Percentiles rank a stretch among this genome's conserved stretches.
These are phyloP conservation scores for Malurus leucopterus DNA, from an alignment of 2,797 vertebrate genomes.

Conservation along the genomic window DNA sequence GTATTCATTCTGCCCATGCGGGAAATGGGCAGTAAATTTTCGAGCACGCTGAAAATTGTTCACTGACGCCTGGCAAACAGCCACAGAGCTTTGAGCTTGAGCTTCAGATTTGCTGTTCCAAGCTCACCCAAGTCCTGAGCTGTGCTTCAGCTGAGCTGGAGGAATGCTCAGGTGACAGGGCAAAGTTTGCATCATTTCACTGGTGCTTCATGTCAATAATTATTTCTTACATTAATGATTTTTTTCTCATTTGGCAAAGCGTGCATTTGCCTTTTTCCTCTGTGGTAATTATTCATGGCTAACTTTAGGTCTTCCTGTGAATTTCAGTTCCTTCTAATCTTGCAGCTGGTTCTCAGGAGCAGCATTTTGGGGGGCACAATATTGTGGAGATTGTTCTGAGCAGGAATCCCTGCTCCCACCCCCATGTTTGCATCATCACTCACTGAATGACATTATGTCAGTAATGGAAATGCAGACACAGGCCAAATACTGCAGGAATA, in stretches of 20 bases:
- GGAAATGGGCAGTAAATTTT: constrained; percentile 18
- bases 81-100: background rate
- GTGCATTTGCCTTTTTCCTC: background rate
- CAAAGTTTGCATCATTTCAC: background rate
- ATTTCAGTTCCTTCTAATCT: background rate
- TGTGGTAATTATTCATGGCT: background rate
- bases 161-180: background rate
- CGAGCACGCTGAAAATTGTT: background rate
- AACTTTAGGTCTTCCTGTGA: background rate
- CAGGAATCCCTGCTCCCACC: background rate
- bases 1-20: constrained; percentile 10
- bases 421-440: background rate
- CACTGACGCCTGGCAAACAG: background rate
- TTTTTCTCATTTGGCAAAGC: background rate
- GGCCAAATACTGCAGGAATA: background rate
- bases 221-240: background rate
- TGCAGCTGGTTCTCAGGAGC: background rate
- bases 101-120: background rate
- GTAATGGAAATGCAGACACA: background rate
- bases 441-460: background rate
- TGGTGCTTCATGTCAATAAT: background rate
- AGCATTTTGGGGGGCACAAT: background rate
- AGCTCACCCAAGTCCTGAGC: background rate
- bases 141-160: background rate
- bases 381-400: background rate